A percentile compares a stretch with the other conserved stretches of the same genome.
Evolutionary conservation across 2,888 invertebrate genomes (phyloP).

Genomic region (Nasonia oneida): DNA sequence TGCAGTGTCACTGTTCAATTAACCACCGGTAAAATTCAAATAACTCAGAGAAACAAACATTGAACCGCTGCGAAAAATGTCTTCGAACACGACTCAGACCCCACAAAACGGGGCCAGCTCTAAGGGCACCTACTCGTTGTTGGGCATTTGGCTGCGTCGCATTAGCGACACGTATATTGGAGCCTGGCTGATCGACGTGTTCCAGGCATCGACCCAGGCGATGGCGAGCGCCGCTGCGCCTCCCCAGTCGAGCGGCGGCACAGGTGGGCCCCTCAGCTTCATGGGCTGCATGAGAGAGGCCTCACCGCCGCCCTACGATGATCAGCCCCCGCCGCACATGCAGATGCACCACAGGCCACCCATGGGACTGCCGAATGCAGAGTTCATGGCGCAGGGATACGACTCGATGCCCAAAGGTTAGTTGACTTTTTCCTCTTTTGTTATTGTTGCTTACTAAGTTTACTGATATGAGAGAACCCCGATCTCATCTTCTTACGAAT

Average conservation of each 20-base stretch:
- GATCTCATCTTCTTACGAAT: background rate
- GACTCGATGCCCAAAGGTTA: constrained; percentile 76
- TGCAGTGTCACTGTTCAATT: too few species aligned
- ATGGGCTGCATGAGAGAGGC: constrained; percentile 85
- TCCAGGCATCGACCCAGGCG: constrained; percentile 69
- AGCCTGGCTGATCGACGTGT: constrained; percentile 72
- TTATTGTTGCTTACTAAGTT: background rate
- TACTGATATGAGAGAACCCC: background rate
- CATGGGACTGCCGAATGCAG: constrained; percentile 44
- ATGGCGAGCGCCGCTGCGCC: constrained; percentile 75
- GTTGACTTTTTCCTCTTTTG: constrained; percentile 35
- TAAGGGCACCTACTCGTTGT: constrained; percentile 32
- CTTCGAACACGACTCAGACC: background rate
- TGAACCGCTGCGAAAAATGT: constrained; percentile 1
- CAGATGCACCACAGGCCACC: constrained; percentile 47
- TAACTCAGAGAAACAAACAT: background rate
- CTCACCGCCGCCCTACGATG: constrained; percentile 81
- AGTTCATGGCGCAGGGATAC: constrained; percentile 66
- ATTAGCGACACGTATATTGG: constrained; percentile 68
- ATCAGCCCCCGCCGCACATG: constrained; percentile 31
- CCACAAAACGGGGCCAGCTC: background rate
- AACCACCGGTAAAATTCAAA: background rate
- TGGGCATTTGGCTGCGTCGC: constrained; percentile 65
- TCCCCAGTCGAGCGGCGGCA: constrained; percentile 69
- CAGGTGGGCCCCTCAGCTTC: constrained; percentile 83